phyloP scores from a whole-genome alignment of 2,113 vertebrate species.

The Phasianus colchicus region DNA sequence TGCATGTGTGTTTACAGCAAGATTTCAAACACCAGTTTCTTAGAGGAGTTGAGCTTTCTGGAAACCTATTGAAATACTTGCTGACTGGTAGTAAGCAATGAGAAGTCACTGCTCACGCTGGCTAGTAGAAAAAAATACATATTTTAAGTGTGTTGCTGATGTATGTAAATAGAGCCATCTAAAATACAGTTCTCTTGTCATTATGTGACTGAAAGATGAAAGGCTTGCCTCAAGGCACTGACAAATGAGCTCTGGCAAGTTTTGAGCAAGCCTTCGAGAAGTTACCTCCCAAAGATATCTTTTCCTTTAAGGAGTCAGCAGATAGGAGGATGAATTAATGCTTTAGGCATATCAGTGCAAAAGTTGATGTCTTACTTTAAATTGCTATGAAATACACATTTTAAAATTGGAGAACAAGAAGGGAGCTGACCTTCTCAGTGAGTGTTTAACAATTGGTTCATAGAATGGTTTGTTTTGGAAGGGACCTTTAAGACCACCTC shows the following conservation, averaged over 20 bases:
- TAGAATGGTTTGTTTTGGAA: no score
- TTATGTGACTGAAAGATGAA: conserved; percentile 47
- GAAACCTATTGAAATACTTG: not conserved
- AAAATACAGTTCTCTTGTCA: not conserved
- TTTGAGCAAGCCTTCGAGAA: not conserved
- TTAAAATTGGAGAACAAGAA: not conserved
- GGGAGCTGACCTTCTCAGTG: not conserved
- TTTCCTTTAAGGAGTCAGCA: not conserved
- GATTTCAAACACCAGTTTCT: not conserved
- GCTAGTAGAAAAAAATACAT: not conserved
- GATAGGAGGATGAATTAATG: not conserved
- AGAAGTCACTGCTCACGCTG: not conserved
- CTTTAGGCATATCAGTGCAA: rapidly evolving
- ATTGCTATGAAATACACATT: not conserved
- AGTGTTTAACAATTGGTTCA: not conserved
- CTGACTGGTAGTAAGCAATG: not conserved
- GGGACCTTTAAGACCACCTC: no score
- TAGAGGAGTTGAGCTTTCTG: not conserved
- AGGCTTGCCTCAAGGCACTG: conserved; percentile 40
- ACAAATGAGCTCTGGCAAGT: conserved; percentile 47
- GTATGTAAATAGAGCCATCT: conserved; percentile 44
- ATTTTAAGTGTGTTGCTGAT: conserved; percentile 21
- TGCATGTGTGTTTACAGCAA: not conserved
- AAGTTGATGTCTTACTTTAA: not conserved
- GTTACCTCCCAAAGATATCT: not conserved